phyloP scores from a whole-genome alignment of 1,140 invertebrate genomes.

The Antheraea pernyi region DNA sequence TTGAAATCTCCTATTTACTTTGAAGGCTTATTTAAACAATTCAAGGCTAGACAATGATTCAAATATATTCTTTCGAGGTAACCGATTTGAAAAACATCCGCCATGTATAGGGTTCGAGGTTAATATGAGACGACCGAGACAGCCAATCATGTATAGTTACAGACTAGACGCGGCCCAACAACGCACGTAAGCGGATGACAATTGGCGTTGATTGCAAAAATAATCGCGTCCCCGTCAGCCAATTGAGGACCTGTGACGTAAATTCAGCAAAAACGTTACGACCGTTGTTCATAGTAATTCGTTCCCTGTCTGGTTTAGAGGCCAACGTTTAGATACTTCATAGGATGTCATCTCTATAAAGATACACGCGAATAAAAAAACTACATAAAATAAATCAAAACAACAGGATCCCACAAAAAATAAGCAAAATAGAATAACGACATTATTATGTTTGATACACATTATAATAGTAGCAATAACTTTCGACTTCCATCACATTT shows the following conservation, averaged over 20 bases:
- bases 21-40: too few relatives aligned
- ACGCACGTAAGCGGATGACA: conserved; percentile 29
- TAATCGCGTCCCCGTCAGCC: conserved; percentile 49
- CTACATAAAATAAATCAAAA: not conserved
- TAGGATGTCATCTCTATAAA: not conserved
- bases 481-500: too few relatives aligned
- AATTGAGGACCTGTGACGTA: conserved; percentile 44
- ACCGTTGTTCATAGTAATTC: not conserved
- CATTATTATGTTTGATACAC: too few relatives aligned
- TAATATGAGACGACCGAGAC: conserved; percentile 22
- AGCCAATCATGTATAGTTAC: not conserved
- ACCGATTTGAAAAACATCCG: not conserved
- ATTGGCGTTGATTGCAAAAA: conserved; percentile 61
- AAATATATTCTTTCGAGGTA: too few relatives aligned
- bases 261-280: conserved; percentile 5
- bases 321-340: not conserved
- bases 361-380: not conserved
- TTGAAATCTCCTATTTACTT: too few relatives aligned
- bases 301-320: not conserved
- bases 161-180: conserved; percentile 7
- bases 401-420: not conserved
- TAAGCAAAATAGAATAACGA: too few relatives aligned
- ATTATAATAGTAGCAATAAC: too few relatives aligned
- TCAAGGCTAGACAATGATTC: too few relatives aligned
- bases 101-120: conserved; percentile 16